These are phyloP conservation scores for Scomberomorus guttatus DNA, from an alignment of 2,797 vertebrate genomes.

Conservation along the genomic window DNA sequence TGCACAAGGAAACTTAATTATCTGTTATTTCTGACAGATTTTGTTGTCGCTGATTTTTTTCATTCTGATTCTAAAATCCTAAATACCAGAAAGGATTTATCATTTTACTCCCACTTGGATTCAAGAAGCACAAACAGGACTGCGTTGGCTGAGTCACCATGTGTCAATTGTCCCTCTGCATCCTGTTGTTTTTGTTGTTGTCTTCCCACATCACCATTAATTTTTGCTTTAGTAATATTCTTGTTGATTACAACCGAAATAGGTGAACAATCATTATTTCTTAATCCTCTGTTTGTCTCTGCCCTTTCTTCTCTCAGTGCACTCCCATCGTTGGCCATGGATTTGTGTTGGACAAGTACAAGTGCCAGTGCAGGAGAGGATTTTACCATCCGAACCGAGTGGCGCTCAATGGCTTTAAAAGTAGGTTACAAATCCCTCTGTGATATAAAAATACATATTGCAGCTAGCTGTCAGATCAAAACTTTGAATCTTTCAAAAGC, in stretches of 20 bases:
- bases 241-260: conserved; percentile 16
- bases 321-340: conserved; percentile 94
- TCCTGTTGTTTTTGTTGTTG: conserved; percentile 19
- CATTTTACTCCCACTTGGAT: conserved; percentile 37
- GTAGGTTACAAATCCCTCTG: conserved; percentile 87
- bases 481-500: conserved; percentile 42
- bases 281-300: conserved; percentile 34
- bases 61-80: conserved; percentile 8
- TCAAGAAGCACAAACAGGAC: conserved; percentile 38
- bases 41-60: not conserved
- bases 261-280: not conserved
- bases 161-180: conserved; percentile 14
- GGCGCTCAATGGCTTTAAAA: conserved; percentile 93
- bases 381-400: conserved; percentile 95
- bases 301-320: conserved; percentile 85
- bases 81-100: conserved; percentile 8
- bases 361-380: conserved; percentile 95
- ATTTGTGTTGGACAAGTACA: conserved; percentile 98
- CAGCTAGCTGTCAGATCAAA: conserved; percentile 57
- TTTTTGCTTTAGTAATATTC: conserved; percentile 7
- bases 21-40: conserved; percentile 4
- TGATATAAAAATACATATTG: conserved; percentile 47
- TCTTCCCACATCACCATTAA: not conserved
- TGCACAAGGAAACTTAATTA: not conserved
- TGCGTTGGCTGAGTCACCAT: conserved; percentile 9